A percentile compares a stretch with the other conserved stretches of the same genome.
Evolutionary conservation across 2,888 invertebrate species (phyloP).

Genomic region (Tipula unca): DNA sequence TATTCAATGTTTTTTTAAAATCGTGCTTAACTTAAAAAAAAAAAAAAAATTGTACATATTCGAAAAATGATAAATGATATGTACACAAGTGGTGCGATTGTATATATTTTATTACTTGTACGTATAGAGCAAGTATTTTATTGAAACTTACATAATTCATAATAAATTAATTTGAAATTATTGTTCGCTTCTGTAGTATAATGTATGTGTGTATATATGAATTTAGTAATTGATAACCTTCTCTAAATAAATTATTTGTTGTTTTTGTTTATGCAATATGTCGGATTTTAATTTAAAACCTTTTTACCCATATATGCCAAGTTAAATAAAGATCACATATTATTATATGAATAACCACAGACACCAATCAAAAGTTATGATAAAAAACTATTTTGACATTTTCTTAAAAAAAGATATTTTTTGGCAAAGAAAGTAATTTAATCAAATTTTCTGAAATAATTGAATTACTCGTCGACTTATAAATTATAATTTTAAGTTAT

Average conservation of each 20-base stretch:
- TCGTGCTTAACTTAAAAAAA: background rate
- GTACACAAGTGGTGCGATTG: background rate
- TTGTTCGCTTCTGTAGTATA: background rate
- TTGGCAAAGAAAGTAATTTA: background rate
- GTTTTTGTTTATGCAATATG: background rate
- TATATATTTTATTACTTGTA: background rate
- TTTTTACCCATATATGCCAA: background rate
- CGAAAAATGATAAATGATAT: background rate
- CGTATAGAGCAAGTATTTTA: background rate
- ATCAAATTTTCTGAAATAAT: background rate
- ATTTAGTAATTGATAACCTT: background rate
- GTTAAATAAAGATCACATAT: background rate
- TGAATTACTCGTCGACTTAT: background rate
- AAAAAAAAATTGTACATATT: background rate
- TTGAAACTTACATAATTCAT: background rate
- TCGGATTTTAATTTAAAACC: background rate
- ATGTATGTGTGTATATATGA: background rate
- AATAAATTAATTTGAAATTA: background rate
- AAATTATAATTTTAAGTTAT: background rate
- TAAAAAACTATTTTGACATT: background rate
- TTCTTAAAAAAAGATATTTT: background rate
- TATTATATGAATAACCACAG: background rate
- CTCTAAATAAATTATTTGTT: background rate
- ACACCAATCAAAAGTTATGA: background rate
- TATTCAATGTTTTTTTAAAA: background rate